Conservation (phyloP, 1,140 invertebrate genomes). For the Lepidurus packardi region DNA sequence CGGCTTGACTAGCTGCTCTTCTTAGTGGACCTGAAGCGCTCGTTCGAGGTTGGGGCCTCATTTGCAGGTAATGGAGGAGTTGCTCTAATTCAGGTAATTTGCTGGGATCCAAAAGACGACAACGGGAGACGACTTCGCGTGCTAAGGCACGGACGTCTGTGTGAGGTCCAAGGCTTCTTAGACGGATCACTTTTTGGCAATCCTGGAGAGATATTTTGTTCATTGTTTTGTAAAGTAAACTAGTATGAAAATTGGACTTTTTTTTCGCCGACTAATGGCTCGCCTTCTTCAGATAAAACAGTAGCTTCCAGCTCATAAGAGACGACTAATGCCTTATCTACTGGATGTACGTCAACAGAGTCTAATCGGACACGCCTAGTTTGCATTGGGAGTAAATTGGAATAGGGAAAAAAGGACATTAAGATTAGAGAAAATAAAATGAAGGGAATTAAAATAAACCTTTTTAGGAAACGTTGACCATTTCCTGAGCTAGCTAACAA, state of each 20-base stretch:
- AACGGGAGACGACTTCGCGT: slow-evolving; percentile 80
- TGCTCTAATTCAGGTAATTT: slow-evolving; percentile 82
- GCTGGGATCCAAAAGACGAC: slow-evolving; percentile 77
- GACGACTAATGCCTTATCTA: slow-evolving; percentile 80
- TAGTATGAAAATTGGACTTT: slow-evolving; percentile 53
- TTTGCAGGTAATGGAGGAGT: slow-evolving; percentile 84
- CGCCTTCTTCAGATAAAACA: slow-evolving; percentile 72
- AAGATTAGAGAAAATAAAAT: background rate
- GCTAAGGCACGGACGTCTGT: slow-evolving; percentile 74
- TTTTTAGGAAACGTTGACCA: slow-evolving; percentile 10
- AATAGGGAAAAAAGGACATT: background rate
- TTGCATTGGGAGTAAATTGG: background rate
- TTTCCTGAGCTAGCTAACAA: background rate
- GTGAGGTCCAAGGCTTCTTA: slow-evolving; percentile 72
- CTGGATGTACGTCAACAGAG: slow-evolving; percentile 81
- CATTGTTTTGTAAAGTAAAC: background rate
- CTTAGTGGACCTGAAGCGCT: slow-evolving; percentile 37
- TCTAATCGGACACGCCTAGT: slow-evolving; percentile 30
- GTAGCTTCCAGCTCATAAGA: slow-evolving; percentile 84
- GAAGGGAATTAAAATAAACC: background rate
- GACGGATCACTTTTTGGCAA: slow-evolving; percentile 74
- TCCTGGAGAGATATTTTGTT: too few species aligned
- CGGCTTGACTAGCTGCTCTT: background rate
- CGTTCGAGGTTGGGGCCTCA: slow-evolving; percentile 49
- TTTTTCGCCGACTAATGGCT: slow-evolving; percentile 76